Evolutionary conservation across 1,140 invertebrate species (phyloP), one percentile per base, ranked within the genome.

Genomic region (Drosophila lacteicornis): DNA sequence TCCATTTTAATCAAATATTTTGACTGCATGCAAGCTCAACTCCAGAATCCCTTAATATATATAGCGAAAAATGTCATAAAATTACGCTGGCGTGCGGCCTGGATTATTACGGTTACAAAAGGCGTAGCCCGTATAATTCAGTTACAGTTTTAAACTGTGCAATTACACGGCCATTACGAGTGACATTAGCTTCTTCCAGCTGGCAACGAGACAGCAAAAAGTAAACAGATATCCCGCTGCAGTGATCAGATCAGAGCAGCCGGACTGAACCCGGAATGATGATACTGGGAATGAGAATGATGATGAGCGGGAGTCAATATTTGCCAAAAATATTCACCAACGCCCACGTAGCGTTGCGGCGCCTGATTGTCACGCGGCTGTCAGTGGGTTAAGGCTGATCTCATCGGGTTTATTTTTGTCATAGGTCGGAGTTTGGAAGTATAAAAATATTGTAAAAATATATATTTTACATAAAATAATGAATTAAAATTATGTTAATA

Each of bases 51-150:
- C 60, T 38, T 53, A 50, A 58, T 58, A 42, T 53, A 49, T 36
- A 53, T 19, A 38, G 51, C 17, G 33, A 69, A 59, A 63, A 77
- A 69, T 63, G 71, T 61, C 58, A 51, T 79, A 75, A 87, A 86
- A 87, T 82, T 70, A 77, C 63, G 63, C 47, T 82, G 74, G 67
- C 83, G 76, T 86, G 79, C 49, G 55, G 49, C 40, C 33, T 50
- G 70, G 60, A 69, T 51, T 76, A 76, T 76, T 76, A 76, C 74
- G 74, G 25, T 66, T 66, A 75, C 71, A 76, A 73, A 70, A 73
- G 66, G 66, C 53, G 22, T 17, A 36, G 17, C 42, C 30, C 25
- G 22, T 51, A 61, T 69, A 66, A 75, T 70, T 70, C 43, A 69
- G 67, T 76, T 67, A 65, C 65, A 67, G 66, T 75, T 62, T 70